These are phyloP conservation scores for Cisticola juncidis DNA, from an alignment of 2,113 vertebrate species.

Conservation along the genomic window DNA sequence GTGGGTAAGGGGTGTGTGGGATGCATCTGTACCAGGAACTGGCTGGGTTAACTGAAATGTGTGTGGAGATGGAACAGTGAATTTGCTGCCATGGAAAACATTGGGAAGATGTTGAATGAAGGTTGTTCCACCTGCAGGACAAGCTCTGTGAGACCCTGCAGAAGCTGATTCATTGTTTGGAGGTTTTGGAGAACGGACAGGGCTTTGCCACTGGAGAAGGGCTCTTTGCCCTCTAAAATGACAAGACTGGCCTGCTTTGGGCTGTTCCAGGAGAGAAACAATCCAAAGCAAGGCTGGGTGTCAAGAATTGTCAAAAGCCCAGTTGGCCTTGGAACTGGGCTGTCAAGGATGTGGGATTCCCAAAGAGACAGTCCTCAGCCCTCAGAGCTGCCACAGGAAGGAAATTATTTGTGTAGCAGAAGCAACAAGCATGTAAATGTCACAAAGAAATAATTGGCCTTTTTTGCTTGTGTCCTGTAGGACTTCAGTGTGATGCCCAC, in stretches of 20 bases:
- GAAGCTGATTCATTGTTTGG: background rate
- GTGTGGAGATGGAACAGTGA: background rate
- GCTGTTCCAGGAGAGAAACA: background rate
- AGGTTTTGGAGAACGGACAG: background rate
- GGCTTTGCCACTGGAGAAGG: background rate
- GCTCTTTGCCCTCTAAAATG: background rate
- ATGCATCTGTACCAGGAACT: background rate
- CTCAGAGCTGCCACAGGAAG: rapidly evolving
- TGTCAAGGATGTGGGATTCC: rapidly evolving
- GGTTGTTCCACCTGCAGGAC: background rate
- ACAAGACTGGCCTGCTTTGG: rapidly evolving
- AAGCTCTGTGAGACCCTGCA: background rate
- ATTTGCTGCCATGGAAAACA: rapidly evolving
- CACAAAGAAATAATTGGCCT: no score
- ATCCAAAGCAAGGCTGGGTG: background rate
- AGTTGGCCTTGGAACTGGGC: background rate
- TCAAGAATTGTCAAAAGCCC: background rate
- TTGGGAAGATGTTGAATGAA: background rate
- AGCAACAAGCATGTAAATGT: rapidly evolving
- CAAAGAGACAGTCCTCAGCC: background rate
- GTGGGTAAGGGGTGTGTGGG: constrained; percentile 12
- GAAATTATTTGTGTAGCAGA: background rate
- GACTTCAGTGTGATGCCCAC: background rate
- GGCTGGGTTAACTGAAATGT: rapidly evolving
- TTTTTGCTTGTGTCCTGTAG: background rate